Evolutionary conservation across 1,140 invertebrate genomes (phyloP).

Genomic region (Mya arenaria): DNA sequence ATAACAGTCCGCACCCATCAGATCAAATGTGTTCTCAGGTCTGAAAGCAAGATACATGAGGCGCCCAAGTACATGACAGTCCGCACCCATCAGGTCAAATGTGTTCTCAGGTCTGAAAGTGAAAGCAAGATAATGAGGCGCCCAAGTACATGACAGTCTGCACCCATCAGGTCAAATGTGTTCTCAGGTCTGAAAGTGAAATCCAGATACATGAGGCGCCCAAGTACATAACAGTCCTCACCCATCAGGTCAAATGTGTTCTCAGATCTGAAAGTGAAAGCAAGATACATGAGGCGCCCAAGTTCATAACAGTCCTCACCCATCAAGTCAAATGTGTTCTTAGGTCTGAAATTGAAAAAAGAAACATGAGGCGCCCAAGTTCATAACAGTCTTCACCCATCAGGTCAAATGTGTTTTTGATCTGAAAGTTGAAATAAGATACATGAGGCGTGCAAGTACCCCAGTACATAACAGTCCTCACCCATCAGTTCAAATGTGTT

Average conservation of each 20-base stretch:
- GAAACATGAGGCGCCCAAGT: constrained; percentile 87
- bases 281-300: constrained; percentile 87
- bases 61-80: constrained; percentile 87
- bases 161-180: constrained; percentile 79
- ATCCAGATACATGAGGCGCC: constrained; percentile 87
- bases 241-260: constrained; percentile 81
- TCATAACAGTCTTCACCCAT: constrained; percentile 84
- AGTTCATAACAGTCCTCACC: constrained; percentile 85
- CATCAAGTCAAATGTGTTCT: constrained; percentile 81
- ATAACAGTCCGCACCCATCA: constrained; percentile 83
- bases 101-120: constrained; percentile 80
- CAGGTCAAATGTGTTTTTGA: constrained; percentile 81
- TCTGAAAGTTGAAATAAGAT: constrained; percentile 68
- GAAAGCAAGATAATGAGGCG: constrained; percentile 84
- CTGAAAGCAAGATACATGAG: constrained; percentile 83
- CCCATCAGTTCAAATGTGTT: constrained; percentile 81
- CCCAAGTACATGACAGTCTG: constrained; percentile 86
- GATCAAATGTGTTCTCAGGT: constrained; percentile 81
- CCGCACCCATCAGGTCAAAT: constrained; percentile 79
- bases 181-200: constrained; percentile 79
- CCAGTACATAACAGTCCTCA: constrained; percentile 85
- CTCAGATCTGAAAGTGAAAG: constrained; percentile 77
- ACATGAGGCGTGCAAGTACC: constrained; percentile 88
- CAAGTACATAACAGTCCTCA: constrained; percentile 85
- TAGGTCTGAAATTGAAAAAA: constrained; percentile 75